Conservation (phyloP, 2,113 vertebrate genomes). For the Phyllostomus hastatus region DNA sequence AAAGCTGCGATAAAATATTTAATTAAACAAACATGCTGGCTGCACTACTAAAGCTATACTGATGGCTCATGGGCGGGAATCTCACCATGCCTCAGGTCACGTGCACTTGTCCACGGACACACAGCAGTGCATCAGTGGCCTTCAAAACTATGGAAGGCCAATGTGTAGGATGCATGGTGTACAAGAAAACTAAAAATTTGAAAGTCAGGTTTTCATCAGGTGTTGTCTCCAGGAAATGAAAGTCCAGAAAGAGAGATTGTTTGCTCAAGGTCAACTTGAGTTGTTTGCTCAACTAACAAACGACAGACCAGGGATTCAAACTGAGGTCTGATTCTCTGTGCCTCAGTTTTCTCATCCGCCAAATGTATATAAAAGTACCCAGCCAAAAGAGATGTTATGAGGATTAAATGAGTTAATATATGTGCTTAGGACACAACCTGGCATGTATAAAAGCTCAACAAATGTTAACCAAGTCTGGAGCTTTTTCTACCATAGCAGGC, state of each 20-base stretch:
- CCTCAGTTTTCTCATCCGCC: not conserved
- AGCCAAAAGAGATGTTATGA: not conserved
- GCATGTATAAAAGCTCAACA: not conserved
- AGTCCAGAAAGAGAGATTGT: not conserved
- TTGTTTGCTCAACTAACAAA: not conserved
- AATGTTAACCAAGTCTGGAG: not conserved
- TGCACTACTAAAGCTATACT: not conserved
- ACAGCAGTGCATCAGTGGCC: not conserved
- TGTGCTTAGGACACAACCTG: not conserved
- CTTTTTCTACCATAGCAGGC: not conserved
- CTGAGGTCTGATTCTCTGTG: not conserved
- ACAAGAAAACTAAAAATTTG: not conserved
- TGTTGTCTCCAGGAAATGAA: not conserved
- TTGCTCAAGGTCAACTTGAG: not conserved
- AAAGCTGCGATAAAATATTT: not conserved
- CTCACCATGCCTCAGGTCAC: not conserved
- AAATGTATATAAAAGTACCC: not conserved
- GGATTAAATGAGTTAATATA: not conserved
- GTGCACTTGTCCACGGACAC: not conserved
- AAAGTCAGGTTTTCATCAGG: not conserved
- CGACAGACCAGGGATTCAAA: not conserved
- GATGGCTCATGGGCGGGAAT: not conserved
- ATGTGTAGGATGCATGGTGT: not conserved
- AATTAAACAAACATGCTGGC: not conserved
- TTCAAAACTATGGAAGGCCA: not conserved